Evolutionary conservation across 2,113 vertebrate species (phyloP).

Genomic region (Microcebus jonahi): DNA sequence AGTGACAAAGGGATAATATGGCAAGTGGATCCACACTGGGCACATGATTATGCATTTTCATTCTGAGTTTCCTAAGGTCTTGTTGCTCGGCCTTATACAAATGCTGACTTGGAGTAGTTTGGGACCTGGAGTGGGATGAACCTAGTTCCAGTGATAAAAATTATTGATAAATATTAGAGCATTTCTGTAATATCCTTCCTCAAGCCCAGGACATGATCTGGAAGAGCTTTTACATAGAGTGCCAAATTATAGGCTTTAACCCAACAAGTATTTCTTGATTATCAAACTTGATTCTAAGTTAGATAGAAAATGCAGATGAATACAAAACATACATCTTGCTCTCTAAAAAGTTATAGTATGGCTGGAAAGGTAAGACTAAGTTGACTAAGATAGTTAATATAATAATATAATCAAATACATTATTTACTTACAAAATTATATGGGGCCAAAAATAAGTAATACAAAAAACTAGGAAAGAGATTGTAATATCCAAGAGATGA

Average conservation of each 20-base stretch:
- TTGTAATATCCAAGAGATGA: neutral
- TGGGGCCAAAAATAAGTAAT: neutral
- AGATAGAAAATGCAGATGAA: neutral
- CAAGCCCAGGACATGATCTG: neutral
- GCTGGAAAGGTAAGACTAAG: neutral
- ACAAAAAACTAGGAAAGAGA: neutral
- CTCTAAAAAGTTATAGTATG: neutral
- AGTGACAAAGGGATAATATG: neutral
- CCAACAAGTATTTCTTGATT: neutral
- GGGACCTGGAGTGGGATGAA: neutral
- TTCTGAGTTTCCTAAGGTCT: neutral
- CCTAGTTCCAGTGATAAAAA: neutral
- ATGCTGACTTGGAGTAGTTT: neutral
- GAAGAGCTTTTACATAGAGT: neutral
- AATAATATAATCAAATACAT: neutral
- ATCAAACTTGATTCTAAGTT: neutral
- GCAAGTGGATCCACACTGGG: neutral
- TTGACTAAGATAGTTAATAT: neutral
- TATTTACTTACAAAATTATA: constrained; percentile 34
- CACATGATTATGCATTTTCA: rapidly evolving
- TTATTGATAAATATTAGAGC: neutral
- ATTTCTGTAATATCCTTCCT: neutral
- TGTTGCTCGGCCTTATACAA: too few species aligned
- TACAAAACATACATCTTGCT: neutral
- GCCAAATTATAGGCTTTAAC: neutral